Conservation (phyloP, 2,797 vertebrate genomes). For the Pipistrellus pygmaeus region DNA sequence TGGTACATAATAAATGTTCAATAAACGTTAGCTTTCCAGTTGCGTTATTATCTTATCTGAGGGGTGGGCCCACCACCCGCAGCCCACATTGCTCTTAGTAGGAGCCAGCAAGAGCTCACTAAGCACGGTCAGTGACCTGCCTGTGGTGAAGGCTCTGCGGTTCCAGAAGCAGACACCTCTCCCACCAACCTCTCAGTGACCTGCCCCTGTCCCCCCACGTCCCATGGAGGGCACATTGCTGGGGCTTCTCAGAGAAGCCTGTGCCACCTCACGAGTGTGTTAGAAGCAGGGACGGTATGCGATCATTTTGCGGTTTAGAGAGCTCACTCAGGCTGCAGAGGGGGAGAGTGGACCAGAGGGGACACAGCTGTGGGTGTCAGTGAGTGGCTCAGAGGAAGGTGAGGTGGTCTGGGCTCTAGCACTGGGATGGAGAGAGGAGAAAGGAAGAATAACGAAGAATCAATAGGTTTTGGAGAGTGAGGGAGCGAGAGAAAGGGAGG, state of each 20-base stretch:
- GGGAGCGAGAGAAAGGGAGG: background rate
- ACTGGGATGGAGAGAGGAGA: background rate
- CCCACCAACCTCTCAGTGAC: background rate
- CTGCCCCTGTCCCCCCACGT: background rate
- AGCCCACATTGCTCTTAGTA: fast-evolving
- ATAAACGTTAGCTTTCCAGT: background rate
- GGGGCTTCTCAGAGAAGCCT: background rate
- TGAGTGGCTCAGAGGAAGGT: background rate
- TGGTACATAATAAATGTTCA: background rate
- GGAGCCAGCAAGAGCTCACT: background rate
- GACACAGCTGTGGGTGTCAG: background rate
- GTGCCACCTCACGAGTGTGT: background rate
- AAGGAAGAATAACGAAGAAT: no score
- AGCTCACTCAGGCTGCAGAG: background rate
- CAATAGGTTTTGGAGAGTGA: background rate
- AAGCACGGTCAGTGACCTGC: fast-evolving
- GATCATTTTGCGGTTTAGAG: background rate
- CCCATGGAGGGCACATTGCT: background rate
- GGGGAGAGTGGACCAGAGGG: background rate
- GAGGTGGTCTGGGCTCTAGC: background rate
- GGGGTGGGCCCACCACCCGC: fast-evolving
- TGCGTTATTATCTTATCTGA: background rate
- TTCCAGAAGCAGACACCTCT: background rate
- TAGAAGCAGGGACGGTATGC: background rate
- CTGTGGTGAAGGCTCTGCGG: background rate